Evolutionary conservation across 2,113 vertebrate species (phyloP).

Genomic region (Ondatra zibethicus): DNA sequence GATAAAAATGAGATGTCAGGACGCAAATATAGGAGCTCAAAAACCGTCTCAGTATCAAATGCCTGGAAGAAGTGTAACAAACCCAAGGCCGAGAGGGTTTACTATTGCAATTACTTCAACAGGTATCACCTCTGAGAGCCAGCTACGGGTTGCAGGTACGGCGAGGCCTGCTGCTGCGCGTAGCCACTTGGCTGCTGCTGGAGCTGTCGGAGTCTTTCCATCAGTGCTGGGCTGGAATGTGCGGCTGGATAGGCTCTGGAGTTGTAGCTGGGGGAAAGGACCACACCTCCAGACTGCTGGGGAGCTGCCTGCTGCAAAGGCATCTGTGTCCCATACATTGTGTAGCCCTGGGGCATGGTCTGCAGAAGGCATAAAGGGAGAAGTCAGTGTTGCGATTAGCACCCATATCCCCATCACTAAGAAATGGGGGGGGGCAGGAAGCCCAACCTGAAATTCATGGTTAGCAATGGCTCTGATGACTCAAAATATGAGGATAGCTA

Average conservation of each 20-base stretch:
- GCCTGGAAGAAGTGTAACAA: not conserved
- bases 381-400: not conserved
- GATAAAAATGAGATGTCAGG: not conserved
- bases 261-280: slow-evolving; percentile 85
- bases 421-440: not conserved
- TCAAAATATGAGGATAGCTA: not conserved
- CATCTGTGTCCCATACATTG: slow-evolving; percentile 84
- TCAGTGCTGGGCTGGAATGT: slow-evolving; percentile 73
- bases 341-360: slow-evolving; percentile 86
- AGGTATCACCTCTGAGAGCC: slow-evolving; percentile 83
- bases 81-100: not conserved
- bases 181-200: slow-evolving; percentile 83
- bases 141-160: slow-evolving; percentile 76
- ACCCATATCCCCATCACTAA: not conserved
- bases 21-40: not conserved
- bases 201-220: slow-evolving; percentile 85
- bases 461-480: not conserved
- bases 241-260: slow-evolving; percentile 66
- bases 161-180: slow-evolving; percentile 79
- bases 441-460: not conserved
- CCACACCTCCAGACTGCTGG: slow-evolving; percentile 75
- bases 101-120: not conserved
- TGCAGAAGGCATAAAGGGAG: slow-evolving; percentile 56
- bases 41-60: not conserved
- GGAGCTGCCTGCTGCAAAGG: slow-evolving; percentile 76